Evolutionary conservation across 2,888 invertebrate genomes (phyloP).

Genomic region (Branchellion lobata): DNA sequence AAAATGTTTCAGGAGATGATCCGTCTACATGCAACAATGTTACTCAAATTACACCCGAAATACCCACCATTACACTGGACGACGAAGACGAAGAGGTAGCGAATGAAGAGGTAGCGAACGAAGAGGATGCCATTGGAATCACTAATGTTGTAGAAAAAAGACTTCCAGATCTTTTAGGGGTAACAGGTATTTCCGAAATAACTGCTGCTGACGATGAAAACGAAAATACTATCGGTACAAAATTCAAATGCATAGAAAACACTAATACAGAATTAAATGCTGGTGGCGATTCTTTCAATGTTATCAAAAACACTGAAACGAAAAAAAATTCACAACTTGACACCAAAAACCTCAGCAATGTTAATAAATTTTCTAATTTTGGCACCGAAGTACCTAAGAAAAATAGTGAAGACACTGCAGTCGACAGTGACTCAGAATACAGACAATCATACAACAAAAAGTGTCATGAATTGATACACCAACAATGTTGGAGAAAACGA

Average conservation of each 20-base stretch:
- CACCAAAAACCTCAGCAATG: no score
- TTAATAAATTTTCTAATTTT: neutral
- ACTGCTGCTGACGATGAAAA: neutral
- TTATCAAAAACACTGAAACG: neutral
- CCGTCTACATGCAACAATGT: neutral
- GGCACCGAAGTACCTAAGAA: neutral
- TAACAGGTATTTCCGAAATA: conserved; percentile 11
- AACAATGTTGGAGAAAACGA: conserved; percentile 2
- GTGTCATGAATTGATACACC: neutral
- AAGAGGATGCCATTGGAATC: neutral
- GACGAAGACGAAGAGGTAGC: neutral
- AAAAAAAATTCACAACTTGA: no score
- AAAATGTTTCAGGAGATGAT: neutral
- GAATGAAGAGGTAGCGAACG: neutral
- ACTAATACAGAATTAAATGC: no score
- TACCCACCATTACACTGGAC: neutral
- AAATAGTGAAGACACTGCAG: neutral
- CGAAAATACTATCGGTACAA: neutral
- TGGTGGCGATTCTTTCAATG: neutral
- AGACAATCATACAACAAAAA: neutral
- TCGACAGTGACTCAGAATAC: neutral
- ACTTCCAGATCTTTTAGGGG: neutral
- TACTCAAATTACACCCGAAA: conserved; percentile 5
- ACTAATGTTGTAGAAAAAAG: conserved; percentile 1
- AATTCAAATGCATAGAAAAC: neutral